Percentiles rank a stretch among this genome's conserved stretches.
phyloP scores from a whole-genome alignment of 2,113 vertebrate species.

The Zapus hudsonius region DNA sequence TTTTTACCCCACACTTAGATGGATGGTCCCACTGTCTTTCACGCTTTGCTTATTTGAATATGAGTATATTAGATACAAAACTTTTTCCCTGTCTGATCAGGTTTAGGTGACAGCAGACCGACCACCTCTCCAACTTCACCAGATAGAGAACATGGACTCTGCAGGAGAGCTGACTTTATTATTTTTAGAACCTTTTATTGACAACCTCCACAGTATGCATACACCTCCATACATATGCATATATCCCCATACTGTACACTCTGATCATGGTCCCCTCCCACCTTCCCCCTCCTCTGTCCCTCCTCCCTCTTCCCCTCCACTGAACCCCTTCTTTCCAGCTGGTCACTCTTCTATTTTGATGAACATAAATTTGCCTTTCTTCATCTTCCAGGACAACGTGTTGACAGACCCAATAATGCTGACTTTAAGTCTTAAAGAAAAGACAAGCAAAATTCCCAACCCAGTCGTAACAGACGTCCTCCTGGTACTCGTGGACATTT shows the following conservation, averaged over 20 bases:
- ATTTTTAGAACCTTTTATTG: too few relatives aligned
- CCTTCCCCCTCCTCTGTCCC: too few relatives aligned
- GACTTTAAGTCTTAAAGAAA: not conserved
- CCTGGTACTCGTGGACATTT: not conserved
- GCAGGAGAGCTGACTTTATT: not conserved
- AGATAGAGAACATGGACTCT: not conserved
- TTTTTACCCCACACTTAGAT: not conserved
- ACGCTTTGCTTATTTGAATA: conserved; percentile 2
- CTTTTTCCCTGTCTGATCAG: not conserved
- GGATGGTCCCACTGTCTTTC: not conserved
- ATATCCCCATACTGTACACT: too few relatives aligned
- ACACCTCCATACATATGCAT: too few relatives aligned
- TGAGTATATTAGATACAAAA: not conserved
- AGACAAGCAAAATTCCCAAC: not conserved
- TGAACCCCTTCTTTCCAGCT: too few relatives aligned
- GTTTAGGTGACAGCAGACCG: not conserved
- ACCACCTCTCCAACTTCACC: not conserved
- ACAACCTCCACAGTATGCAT: too few relatives aligned
- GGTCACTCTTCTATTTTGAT: too few relatives aligned
- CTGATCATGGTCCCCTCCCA: too few relatives aligned
- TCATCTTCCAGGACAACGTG: too few relatives aligned
- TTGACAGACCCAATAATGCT: too few relatives aligned
- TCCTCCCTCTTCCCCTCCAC: too few relatives aligned
- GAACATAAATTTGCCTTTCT: too few relatives aligned
- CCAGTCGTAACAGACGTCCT: not conserved